These are phyloP conservation scores for Tinea semifulvella DNA, from an alignment of 2,888 invertebrate genomes.

Conservation along the genomic window DNA sequence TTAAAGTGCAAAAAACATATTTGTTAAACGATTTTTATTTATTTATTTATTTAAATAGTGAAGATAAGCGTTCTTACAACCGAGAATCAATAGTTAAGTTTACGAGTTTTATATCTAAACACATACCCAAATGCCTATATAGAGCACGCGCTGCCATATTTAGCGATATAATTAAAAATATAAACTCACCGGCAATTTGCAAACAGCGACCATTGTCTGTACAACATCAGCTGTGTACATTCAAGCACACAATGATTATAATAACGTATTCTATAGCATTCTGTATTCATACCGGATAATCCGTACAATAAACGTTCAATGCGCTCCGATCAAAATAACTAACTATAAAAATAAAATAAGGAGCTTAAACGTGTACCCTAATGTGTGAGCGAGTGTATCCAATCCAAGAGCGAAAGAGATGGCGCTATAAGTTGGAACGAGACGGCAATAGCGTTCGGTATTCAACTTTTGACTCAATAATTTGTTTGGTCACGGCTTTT, in stretches of 20 bases:
- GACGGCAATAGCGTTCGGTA: slow-evolving; percentile 17
- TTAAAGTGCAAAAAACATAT: no score
- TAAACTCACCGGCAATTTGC: slow-evolving; percentile 42
- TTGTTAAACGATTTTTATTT: no score
- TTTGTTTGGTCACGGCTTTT: slow-evolving; percentile 37
- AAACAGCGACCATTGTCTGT: slow-evolving; percentile 44
- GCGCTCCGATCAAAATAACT: slow-evolving; percentile 59
- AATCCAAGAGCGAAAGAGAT: slow-evolving; percentile 23
- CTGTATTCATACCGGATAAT: slow-evolving; percentile 55
- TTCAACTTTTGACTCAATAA: slow-evolving; percentile 37
- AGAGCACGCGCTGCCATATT: slow-evolving; percentile 26
- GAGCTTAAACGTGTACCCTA: slow-evolving; percentile 57
- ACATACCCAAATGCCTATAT: background rate
- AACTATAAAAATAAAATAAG: slow-evolving; percentile 66
- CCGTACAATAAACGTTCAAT: slow-evolving; percentile 47
- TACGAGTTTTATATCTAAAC: no score
- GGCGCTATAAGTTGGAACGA: slow-evolving; percentile 20
- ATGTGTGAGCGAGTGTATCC: slow-evolving; percentile 40
- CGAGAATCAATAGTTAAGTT: no score
- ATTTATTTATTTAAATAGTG: no score
- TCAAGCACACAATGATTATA: slow-evolving; percentile 27
- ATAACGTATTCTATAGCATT: slow-evolving; percentile 46
- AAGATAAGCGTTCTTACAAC: no score
- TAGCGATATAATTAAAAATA: slow-evolving; percentile 45
- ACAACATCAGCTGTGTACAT: slow-evolving; percentile 57